Evolutionary conservation across 2,797 vertebrate genomes (phyloP).

Genomic region (Pitangus sulphuratus): DNA sequence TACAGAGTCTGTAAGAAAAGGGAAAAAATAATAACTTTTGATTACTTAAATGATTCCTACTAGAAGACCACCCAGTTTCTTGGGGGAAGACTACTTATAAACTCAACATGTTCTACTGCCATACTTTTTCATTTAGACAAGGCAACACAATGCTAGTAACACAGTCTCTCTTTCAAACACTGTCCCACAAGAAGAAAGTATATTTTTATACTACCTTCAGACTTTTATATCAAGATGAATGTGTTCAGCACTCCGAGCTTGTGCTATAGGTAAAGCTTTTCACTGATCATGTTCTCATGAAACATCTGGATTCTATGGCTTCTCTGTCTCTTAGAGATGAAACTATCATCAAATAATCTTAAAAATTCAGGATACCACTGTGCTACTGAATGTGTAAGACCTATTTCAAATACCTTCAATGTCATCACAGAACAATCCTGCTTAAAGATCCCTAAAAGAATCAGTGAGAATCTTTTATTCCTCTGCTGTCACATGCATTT

Average conservation of each 20-base stretch:
- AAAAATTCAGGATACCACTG: background rate
- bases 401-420: background rate
- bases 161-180: background rate
- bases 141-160: background rate
- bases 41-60: background rate
- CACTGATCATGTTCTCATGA: background rate
- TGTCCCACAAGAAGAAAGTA: fast-evolving
- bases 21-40: background rate
- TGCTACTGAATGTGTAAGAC: background rate
- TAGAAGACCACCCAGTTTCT: background rate
- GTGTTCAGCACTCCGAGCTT: background rate
- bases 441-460: background rate
- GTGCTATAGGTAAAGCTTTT: background rate
- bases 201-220: background rate
- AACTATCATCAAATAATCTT: background rate
- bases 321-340: background rate
- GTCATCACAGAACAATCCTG: background rate
- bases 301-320: background rate
- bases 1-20: background rate
- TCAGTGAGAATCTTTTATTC: background rate
- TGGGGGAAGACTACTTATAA: background rate
- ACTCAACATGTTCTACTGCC: background rate
- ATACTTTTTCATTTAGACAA: background rate
- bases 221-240: background rate
- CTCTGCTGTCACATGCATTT: background rate